Evolutionary conservation across 2,888 invertebrate species (phyloP).

Genomic region (Stenotaenia linearis): DNA sequence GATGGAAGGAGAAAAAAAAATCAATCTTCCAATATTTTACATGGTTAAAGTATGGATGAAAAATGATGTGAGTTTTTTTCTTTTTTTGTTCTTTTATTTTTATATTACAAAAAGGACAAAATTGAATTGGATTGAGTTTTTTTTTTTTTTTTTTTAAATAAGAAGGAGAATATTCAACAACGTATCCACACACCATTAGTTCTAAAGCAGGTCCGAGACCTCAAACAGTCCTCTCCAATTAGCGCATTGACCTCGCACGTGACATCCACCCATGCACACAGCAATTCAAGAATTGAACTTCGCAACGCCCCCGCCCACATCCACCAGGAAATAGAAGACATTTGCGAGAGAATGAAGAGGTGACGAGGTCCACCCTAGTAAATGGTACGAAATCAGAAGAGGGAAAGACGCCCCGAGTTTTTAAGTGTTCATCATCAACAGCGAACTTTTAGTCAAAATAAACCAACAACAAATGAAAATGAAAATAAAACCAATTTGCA

Average conservation of each 20-base stretch:
- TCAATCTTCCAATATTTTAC: slow-evolving; percentile 21
- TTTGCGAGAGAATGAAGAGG: slow-evolving; percentile 14
- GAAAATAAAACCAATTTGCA: too few relatives aligned
- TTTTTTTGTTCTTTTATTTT: too few relatives aligned
- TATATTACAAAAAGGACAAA: background rate
- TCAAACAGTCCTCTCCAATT: slow-evolving; percentile 19
- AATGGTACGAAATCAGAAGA: background rate
- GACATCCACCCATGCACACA: background rate
- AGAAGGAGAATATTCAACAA: background rate
- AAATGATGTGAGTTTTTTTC: background rate
- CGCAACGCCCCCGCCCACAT: background rate
- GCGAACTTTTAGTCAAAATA: background rate
- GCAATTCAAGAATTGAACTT: slow-evolving; percentile 19
- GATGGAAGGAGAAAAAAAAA: background rate
- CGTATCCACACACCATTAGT: slow-evolving; percentile 20
- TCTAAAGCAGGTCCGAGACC: background rate
- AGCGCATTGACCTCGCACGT: slow-evolving; percentile 23
- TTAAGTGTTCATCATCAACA: background rate
- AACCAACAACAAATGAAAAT: too few relatives aligned
- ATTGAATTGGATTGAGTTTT: background rate
- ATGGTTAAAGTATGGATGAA: background rate
- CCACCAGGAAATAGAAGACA: slow-evolving; percentile 16
- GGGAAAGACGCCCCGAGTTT: background rate
- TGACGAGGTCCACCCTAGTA: slow-evolving; percentile 7
- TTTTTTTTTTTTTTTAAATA: background rate